Base-by-base conservation (phyloP, 2,113 vertebrate genomes). In the Notarius quadriscutis region DNA sequence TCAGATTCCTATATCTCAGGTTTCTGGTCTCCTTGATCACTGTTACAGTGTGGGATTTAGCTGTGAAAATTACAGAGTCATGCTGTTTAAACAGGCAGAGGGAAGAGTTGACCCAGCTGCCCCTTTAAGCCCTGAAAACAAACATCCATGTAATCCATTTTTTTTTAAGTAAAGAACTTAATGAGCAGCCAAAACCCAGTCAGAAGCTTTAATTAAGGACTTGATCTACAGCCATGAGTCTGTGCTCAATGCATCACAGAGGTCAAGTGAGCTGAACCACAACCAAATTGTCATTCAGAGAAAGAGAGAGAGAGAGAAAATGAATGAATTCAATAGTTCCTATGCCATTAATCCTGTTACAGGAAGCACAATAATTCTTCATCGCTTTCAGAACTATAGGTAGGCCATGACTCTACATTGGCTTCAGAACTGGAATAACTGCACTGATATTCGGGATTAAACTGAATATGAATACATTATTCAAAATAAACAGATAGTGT, bases 111-210 rank as follows among this genome's bases (percentile, higher is more conserved):
- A 63, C 60, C 77, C n/a, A 25, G 84, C 25, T 78, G 57, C 84
- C 65, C 41, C n/a, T 85, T 60, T 53, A n/a, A 78, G 51, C 41
- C 50, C 25, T 50, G 17, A 75, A 78, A 63, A 78, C 51, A 50
- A 78, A 63, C 25, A 48, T 63, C 60, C 17, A 8, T 79, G 72
- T 65, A 51, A 79, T 79, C 60, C n/a, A 1, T 14, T 55, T 67
- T 65, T 79, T 67, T 79, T 79, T 15, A 75, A 86, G 74, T 77
- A 79, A 86, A 86, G 30, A 62, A 60, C 48, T 65, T 86, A 78
- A 85, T 50, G 58, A 30, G 58, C 15, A 78, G 58, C 25, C 22
- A n/a, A 9, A 85, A 63, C 55, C 14, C 14, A 7, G 50, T 50
- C 72, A 62, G 57, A 30, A 27, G 58, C 14, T 51, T 53, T 30